These are phyloP conservation scores for Tiphia femorata DNA, from an alignment of 2,888 invertebrate species.

Conservation along the genomic window DNA sequence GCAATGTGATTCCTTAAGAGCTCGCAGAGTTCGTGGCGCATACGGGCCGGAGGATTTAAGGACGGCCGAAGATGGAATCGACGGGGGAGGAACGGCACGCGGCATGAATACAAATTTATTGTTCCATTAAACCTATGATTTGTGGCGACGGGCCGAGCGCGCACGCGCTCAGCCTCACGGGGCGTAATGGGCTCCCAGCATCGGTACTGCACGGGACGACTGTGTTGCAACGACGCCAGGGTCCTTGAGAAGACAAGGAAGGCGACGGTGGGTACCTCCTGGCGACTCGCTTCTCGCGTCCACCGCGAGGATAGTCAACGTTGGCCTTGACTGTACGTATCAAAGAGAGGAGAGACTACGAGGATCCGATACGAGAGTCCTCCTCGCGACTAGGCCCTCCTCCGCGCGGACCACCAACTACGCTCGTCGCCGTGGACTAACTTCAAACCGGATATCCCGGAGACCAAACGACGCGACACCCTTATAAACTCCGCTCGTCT, in stretches of 20 bases:
- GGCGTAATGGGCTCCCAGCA: slow-evolving; percentile 42
- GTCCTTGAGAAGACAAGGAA: not conserved
- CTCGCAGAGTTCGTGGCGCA: no score
- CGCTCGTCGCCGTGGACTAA: slow-evolving; percentile 5
- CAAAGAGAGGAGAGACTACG: slow-evolving; percentile 12
- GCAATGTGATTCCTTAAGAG: no score
- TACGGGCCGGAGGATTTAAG: no score
- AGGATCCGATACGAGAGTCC: slow-evolving; percentile 20
- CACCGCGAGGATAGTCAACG: slow-evolving; percentile 31
- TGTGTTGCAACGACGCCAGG: no score
- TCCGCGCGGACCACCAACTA: slow-evolving; percentile 22
- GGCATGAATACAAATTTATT: slow-evolving; percentile 42
- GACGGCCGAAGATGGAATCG: not conserved
- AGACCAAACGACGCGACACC: not conserved
- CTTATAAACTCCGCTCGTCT: no score
- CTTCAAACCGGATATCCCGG: slow-evolving; percentile 3
- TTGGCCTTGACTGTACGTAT: slow-evolving; percentile 20
- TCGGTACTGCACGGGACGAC: no score
- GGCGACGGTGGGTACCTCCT: slow-evolving; percentile 10
- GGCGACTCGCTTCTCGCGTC: slow-evolving; percentile 11
- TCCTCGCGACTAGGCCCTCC: slow-evolving; percentile 8
- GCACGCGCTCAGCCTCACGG: slow-evolving; percentile 27
- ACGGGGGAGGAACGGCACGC: slow-evolving; percentile 16
- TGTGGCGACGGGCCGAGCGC: slow-evolving; percentile 29
- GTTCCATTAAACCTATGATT: slow-evolving; percentile 46